Conservation (phyloP, 2,888 invertebrate genomes). For the Melanargia galathea region DNA sequence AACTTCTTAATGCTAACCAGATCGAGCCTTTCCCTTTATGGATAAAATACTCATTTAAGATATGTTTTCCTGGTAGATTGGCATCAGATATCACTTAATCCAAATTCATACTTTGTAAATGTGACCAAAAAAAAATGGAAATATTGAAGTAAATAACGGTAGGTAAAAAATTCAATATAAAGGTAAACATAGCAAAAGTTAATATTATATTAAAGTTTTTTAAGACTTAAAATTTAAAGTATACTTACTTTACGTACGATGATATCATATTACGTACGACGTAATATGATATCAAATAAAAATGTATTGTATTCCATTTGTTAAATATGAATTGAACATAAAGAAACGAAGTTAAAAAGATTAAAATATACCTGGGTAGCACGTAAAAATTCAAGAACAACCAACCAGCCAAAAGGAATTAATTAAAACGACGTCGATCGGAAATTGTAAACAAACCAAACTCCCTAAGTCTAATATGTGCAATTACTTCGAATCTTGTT, state of each 20-base stretch:
- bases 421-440: conserved; percentile 40
- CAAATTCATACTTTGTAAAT: too few relatives aligned
- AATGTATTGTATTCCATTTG: neutral
- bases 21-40: conserved; percentile 36
- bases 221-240: too few relatives aligned
- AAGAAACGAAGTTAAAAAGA: neutral
- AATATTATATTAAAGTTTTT: too few relatives aligned
- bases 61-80: neutral
- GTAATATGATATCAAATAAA: neutral
- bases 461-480: conserved; percentile 41
- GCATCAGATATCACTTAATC: neutral
- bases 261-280: too few relatives aligned
- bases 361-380: neutral
- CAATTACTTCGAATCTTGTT: conserved; percentile 38
- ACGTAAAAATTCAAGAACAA: conserved; percentile 38
- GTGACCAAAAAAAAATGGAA: too few relatives aligned
- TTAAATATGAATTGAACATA: neutral
- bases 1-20: conserved; percentile 49
- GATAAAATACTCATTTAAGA: neutral
- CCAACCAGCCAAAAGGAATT: conserved; percentile 29
- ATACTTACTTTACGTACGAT: too few relatives aligned
- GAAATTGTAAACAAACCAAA: conserved; percentile 42
- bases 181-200: too few relatives aligned
- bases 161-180: too few relatives aligned
- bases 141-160: too few relatives aligned